These are phyloP conservation scores for Microcebus jonahi DNA, from an alignment of 2,113 vertebrate genomes.

Conservation along the genomic window DNA sequence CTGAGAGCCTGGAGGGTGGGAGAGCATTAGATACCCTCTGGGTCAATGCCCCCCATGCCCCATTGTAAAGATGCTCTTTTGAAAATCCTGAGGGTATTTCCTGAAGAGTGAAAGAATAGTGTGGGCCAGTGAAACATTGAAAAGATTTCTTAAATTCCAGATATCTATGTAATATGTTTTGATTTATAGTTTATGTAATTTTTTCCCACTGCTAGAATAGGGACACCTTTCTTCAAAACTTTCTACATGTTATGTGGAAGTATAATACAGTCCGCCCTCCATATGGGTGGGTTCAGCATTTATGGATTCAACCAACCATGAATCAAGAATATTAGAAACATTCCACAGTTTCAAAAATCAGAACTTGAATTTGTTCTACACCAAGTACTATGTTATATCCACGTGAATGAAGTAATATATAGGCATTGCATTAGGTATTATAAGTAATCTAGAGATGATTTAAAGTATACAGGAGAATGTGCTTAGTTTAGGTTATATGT, in stretches of 20 bases:
- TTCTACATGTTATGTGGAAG: neutral
- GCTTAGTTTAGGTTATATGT: neutral
- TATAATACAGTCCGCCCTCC: neutral
- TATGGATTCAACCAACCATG: neutral
- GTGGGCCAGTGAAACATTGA: neutral
- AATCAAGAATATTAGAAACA: neutral
- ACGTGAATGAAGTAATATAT: neutral
- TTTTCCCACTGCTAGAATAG: neutral
- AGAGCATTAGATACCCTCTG: no score
- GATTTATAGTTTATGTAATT: neutral
- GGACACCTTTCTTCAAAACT: neutral
- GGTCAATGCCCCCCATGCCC: neutral
- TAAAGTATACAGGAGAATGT: neutral
- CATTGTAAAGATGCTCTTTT: neutral
- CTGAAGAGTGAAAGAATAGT: neutral
- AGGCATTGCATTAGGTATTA: neutral
- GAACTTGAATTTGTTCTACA: neutral
- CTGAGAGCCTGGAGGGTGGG: no score
- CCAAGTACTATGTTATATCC: neutral
- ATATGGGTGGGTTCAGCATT: neutral
- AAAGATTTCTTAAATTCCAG: neutral
- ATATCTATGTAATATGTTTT: neutral
- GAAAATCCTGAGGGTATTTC: neutral
- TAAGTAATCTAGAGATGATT: neutral
- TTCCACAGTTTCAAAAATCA: neutral